Conservation (phyloP, 2,888 invertebrate genomes). For the Phrixothrix hirtus region DNA sequence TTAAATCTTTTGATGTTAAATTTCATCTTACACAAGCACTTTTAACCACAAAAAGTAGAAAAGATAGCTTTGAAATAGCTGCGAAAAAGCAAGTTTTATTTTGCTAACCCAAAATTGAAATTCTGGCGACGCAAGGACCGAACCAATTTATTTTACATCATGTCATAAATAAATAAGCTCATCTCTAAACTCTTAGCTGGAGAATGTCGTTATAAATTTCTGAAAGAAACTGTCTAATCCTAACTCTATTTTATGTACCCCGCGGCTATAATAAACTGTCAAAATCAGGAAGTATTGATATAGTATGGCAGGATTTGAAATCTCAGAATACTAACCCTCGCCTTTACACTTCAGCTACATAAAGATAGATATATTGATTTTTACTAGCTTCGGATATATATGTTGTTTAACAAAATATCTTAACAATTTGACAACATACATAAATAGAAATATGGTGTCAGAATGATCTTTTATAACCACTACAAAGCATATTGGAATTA, state of each 20-base stretch:
- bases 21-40: too few species aligned
- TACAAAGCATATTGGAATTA: too few species aligned
- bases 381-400: conserved; percentile 3
- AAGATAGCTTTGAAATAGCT: neutral
- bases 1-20: too few species aligned
- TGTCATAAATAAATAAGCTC: conserved; percentile 5
- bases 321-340: conserved; percentile 28
- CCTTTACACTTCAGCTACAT: conserved; percentile 25
- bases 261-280: conserved; percentile 27
- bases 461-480: too few species aligned
- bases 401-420: too few species aligned
- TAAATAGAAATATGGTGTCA: too few species aligned
- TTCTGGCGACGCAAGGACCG: neutral
- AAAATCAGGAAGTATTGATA: conserved; percentile 32
- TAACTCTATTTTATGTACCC: conserved; percentile 27
- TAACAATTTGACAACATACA: too few species aligned
- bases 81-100: neutral
- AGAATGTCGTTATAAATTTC: conserved; percentile 29
- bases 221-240: conserved; percentile 26
- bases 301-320: conserved; percentile 22
- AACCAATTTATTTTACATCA: conserved; percentile 2
- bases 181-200: conserved; percentile 10
- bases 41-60: neutral
- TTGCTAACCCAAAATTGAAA: neutral
- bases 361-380: conserved; percentile 28